A percentile compares a stretch with the other conserved stretches of the same genome.
Evolutionary conservation across 2,888 invertebrate genomes (phyloP).

Genomic region (Blastobasis lacticolella): DNA sequence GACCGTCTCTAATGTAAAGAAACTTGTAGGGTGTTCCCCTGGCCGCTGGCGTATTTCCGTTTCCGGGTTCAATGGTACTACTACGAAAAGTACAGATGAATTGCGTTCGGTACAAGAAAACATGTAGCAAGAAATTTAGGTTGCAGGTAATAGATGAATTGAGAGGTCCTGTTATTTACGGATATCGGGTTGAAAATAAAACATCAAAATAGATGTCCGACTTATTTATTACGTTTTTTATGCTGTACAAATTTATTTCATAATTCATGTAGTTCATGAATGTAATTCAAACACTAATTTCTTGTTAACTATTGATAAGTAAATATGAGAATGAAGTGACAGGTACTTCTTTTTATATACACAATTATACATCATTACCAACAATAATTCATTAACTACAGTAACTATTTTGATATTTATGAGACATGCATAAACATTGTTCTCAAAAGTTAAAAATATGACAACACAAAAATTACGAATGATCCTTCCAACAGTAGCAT

Average conservation of each 20-base stretch:
- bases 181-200: background rate
- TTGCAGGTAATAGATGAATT: no score
- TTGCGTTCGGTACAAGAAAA: no score
- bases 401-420: background rate
- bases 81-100: no score
- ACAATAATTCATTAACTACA: constrained; percentile 7
- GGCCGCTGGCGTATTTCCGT: no score
- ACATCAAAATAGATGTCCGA: background rate
- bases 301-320: constrained; percentile 7
- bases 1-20: no score
- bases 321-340: constrained; percentile 10
- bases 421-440: constrained; percentile 1
- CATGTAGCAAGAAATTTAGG: no score
- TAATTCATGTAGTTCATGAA: constrained; percentile 9
- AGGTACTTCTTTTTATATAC: constrained; percentile 8
- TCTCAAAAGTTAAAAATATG: constrained; percentile 1
- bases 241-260: constrained; percentile 18
- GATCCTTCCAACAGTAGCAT: background rate
- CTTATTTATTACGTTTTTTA: constrained; percentile 12
- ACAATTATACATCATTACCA: background rate
- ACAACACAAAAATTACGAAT: no score
- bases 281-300: constrained; percentile 13
- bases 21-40: no score
- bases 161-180: background rate
- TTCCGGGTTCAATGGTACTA: no score